Conservation (phyloP, 2,113 vertebrate genomes). For the Rutilus rutilus region DNA sequence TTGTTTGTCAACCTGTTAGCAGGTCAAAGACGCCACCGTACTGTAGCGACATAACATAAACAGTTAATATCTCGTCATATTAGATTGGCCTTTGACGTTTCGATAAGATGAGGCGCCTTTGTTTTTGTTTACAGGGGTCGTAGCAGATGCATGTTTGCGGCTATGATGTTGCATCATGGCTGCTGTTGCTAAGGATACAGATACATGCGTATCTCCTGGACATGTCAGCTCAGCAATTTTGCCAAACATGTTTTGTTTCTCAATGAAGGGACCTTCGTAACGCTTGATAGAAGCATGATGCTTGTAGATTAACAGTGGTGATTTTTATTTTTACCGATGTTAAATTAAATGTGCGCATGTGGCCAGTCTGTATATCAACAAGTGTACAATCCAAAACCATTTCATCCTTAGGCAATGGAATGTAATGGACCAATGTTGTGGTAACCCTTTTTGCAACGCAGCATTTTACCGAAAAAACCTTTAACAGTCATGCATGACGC, state of each 20-base stretch:
- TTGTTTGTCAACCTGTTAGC: constrained; percentile 66
- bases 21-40: constrained; percentile 55
- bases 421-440: not conserved
- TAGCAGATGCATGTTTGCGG: constrained; percentile 66
- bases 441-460: not conserved
- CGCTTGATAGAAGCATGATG: not conserved
- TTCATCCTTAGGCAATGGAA: not conserved
- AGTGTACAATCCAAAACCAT: not conserved
- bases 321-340: not conserved
- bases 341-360: not conserved
- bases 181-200: constrained; percentile 54
- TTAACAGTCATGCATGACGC: constrained; percentile 16
- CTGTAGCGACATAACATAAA: constrained; percentile 33
- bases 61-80: constrained; percentile 20
- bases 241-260: constrained; percentile 47
- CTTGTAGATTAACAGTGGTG: not conserved
- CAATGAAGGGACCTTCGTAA: not conserved
- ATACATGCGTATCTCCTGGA: constrained; percentile 25
- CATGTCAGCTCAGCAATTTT: constrained; percentile 54
- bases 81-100: not conserved
- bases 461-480: not conserved
- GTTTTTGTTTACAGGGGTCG: constrained; percentile 55
- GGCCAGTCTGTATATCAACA: not conserved
- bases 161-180: constrained; percentile 52
- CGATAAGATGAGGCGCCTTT: not conserved